Evolutionary conservation across 1,140 invertebrate genomes (phyloP), one percentile per base, ranked within the genome.

Genomic region (Cryptotermes secundus): DNA sequence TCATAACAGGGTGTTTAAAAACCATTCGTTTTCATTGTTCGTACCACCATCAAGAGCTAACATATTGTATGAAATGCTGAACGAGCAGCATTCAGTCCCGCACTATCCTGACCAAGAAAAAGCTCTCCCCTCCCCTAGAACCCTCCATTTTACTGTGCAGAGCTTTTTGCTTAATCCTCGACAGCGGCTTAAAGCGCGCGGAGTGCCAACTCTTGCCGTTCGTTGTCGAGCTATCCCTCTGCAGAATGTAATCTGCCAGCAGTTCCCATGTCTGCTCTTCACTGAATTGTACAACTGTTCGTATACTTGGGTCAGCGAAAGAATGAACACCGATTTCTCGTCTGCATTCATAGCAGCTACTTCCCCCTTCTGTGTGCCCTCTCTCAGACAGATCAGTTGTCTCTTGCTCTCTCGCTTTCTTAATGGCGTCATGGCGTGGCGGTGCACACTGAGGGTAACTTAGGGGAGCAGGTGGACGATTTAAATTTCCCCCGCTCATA

Each of bases 81-180:
- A 72, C n/a, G 59, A 31, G 59, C 26, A 72, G 31, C 26, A n/a
- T 6, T 16, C 26, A 9, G 26, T 72, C 59, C 31, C 26, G 31
- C 59, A 72, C 59, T n/a, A 72, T 72, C n/a, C 0, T 72, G 26
- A 72, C 59, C 59, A 72, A 72, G 59, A 31, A 72, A 72, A 72
- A 72, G 26, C n/a, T 31, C 59, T n/a, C 59, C 26, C 7, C 59
- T 7, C 26, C 14, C 59, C 59, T 16, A n/a, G 26, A 14, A 19
- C 53, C 53, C 53, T 59, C 24, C 53, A 59, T 59, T 59, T 59
- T 59, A 59, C 53, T 31, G 59, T n/a, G 59, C 59, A 72, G 59
- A 72, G 59, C 59, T 72, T 72, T 72, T 72, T 72, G 59, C 59
- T 31, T 72, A 72, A 72, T 72, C 59, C 59, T 72, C 26, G 59